These are phyloP conservation scores for Ptychoptera contaminata DNA, from an alignment of 2,888 invertebrate genomes.

Conservation along the genomic window DNA sequence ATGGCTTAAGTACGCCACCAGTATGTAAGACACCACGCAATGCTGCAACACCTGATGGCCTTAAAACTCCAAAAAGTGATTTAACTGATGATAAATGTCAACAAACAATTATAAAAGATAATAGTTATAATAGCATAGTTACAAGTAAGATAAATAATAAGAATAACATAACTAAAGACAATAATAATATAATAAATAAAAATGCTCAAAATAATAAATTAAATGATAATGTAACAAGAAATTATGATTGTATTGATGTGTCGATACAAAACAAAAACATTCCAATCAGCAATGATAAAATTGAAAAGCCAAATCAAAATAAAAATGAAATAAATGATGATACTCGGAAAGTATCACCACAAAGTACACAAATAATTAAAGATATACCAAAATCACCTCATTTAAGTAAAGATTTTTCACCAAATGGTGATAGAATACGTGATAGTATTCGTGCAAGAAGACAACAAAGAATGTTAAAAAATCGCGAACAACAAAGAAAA, in stretches of 20 bases:
- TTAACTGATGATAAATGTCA: not conserved
- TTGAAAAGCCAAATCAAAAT: not conserved
- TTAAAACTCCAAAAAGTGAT: not conserved
- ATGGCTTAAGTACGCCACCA: conserved; percentile 24
- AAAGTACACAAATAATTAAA: conserved; percentile 8
- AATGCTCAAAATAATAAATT: not conserved
- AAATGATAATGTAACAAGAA: not conserved
- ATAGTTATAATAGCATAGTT: not conserved
- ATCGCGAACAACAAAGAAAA: conserved; percentile 12
- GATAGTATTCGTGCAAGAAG: conserved; percentile 29
- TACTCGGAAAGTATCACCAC: conserved; percentile 4
- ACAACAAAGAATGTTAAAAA: conserved; percentile 17
- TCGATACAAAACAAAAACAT: not conserved
- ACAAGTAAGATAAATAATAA: not conserved
- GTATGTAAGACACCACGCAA: conserved; percentile 3
- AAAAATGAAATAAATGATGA: not conserved
- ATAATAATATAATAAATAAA: not conserved
- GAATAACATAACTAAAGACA: not conserved
- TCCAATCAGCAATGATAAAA: not conserved
- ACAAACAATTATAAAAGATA: not conserved
- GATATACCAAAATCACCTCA: conserved; percentile 31
- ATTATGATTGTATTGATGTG: not conserved
- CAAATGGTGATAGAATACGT: conserved; percentile 27
- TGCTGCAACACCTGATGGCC: not conserved
- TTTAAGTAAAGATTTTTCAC: conserved; percentile 30